Conservation (phyloP, 1,140 invertebrate species). For the Lepidotrigona ventralis region DNA sequence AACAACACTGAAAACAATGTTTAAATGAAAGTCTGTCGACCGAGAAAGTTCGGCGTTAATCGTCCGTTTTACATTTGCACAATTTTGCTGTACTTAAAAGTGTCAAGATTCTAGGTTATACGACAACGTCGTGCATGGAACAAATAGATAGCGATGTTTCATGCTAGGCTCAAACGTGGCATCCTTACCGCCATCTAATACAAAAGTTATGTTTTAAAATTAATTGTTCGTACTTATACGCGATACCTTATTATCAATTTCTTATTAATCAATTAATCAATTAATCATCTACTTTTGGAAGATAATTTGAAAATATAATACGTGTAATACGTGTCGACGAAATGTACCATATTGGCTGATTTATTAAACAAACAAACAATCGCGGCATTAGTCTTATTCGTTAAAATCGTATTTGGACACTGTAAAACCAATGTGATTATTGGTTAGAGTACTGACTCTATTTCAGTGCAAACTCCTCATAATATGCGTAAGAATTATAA, state of each 20-base stretch:
- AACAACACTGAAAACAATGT: slow-evolving; percentile 10
- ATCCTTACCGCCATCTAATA: slow-evolving; percentile 50
- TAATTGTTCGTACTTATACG: background rate
- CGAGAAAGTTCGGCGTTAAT: slow-evolving; percentile 42
- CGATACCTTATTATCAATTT: background rate
- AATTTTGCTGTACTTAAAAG: slow-evolving; percentile 14
- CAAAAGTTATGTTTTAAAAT: slow-evolving; percentile 16
- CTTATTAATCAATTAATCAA: background rate
- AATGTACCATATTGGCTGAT: background rate
- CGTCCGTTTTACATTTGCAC: slow-evolving; percentile 41
- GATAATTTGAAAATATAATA: background rate
- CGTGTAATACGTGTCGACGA: background rate
- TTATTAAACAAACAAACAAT: background rate
- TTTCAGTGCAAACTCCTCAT: slow-evolving; percentile 31
- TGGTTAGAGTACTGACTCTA: background rate
- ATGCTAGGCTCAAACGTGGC: slow-evolving; percentile 29
- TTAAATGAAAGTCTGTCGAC: slow-evolving; percentile 8
- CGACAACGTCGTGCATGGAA: slow-evolving; percentile 18
- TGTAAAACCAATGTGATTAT: background rate
- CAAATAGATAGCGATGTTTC: slow-evolving; percentile 44
- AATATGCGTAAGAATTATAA: slow-evolving; percentile 23
- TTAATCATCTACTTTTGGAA: background rate
- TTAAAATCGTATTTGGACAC: background rate
- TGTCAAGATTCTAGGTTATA: slow-evolving; percentile 50
- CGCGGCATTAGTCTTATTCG: background rate